Evolutionary conservation across 2,797 vertebrate species (phyloP).

Genomic region (Ptychobarbus kaznakovi): DNA sequence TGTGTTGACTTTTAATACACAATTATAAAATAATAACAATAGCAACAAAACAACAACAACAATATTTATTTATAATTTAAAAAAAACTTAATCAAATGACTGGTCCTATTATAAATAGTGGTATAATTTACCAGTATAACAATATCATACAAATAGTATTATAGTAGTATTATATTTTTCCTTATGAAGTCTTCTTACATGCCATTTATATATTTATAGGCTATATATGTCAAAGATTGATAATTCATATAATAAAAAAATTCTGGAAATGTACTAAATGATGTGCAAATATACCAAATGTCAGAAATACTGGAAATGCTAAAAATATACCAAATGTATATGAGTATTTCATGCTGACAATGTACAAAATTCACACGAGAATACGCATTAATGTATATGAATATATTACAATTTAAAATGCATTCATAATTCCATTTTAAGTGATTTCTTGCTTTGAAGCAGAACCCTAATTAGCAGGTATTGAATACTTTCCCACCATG

Average conservation of each 20-base stretch:
- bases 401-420: background rate
- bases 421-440: background rate
- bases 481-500: background rate
- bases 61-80: no score
- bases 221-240: background rate
- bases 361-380: background rate
- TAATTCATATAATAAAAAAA: no score
- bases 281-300: background rate
- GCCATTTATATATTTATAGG: no score
- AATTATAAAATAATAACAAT: background rate
- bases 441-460: background rate
- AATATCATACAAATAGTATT: background rate
- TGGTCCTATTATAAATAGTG: background rate
- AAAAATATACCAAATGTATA: background rate
- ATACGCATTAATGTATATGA: background rate
- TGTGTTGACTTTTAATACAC: background rate
- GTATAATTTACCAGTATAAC: background rate
- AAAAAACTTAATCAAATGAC: background rate
- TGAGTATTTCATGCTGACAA: background rate
- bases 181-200: background rate
- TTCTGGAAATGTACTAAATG: background rate
- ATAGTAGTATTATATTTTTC: background rate
- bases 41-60: background rate
- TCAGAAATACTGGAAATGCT: background rate
- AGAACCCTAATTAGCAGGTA: background rate